These are phyloP conservation scores for Tachina grossa DNA, from an alignment of 2,888 invertebrate species.

Conservation along the genomic window DNA sequence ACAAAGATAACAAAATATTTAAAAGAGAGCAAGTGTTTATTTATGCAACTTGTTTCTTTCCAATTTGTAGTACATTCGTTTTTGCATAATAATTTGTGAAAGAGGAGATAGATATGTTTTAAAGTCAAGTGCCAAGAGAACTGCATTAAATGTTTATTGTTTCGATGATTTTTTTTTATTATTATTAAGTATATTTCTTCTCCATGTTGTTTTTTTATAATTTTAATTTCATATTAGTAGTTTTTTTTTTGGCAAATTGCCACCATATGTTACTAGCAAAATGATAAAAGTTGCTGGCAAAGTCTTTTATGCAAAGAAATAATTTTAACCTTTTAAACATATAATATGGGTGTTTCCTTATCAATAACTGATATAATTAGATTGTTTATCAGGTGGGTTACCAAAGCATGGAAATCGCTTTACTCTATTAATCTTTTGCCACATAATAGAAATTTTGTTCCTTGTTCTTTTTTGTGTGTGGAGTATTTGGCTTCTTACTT, in stretches of 20 bases:
- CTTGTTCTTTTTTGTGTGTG: constrained; percentile 10
- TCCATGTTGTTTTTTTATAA: constrained; percentile 32
- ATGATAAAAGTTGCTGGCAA: constrained; percentile 70
- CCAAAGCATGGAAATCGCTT: constrained; percentile 17
- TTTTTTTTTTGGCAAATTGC: constrained; percentile 61
- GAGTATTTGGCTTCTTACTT: constrained; percentile 35
- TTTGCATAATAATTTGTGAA: constrained; percentile 27
- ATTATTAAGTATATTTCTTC: background rate
- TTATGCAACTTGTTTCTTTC: constrained; percentile 13
- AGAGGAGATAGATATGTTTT: constrained; percentile 9
- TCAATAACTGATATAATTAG: background rate
- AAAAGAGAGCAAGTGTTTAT: constrained; percentile 39
- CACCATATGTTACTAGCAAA: constrained; percentile 68
- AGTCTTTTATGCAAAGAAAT: constrained; percentile 40
- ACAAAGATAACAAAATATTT: constrained; percentile 31
- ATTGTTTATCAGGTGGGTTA: background rate
- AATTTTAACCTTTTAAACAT: constrained; percentile 10
- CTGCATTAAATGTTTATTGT: constrained; percentile 71
- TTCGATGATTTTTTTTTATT: constrained; percentile 19
- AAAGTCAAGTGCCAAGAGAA: constrained; percentile 65
- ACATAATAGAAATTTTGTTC: constrained; percentile 37
- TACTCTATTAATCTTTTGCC: constrained; percentile 49
- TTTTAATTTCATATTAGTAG: constrained; percentile 52
- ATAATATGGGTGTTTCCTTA: constrained; percentile 30
- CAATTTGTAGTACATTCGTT: constrained; percentile 18